These are phyloP conservation scores for Ophiodon elongatus DNA, from an alignment of 2,113 vertebrate genomes.

Conservation along the genomic window DNA sequence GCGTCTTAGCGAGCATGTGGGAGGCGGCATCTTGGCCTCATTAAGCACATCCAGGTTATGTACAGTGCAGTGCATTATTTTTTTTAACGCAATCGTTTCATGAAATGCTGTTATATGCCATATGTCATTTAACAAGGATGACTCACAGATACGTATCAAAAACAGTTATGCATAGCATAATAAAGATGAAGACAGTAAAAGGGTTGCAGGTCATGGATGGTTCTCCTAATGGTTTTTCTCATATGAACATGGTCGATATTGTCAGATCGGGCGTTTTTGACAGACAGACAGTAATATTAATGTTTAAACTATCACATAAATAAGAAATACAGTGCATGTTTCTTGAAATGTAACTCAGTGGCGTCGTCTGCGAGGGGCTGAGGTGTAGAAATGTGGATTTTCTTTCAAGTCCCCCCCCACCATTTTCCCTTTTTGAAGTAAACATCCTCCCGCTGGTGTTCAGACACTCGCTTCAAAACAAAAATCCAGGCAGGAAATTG, in stretches of 20 bases:
- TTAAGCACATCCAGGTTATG: conserved; percentile 65
- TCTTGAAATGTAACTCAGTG: neutral
- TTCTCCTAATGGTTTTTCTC: neutral
- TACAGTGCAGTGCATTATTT: conserved; percentile 40
- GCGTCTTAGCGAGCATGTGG: conserved; percentile 63
- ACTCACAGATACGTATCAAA: conserved; percentile 16
- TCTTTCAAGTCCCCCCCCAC: neutral
- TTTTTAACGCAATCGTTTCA: conserved; percentile 33
- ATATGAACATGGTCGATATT: neutral
- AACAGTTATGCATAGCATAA: neutral
- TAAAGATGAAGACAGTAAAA: conserved; percentile 8
- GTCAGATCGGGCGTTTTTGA: neutral
- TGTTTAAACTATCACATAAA: neutral
- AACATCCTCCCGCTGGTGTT: conserved; percentile 33
- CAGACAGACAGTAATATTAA: neutral
- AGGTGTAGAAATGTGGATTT: conserved; percentile 14
- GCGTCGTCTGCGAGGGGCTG: conserved; percentile 2
- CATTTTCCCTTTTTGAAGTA: conserved; percentile 29
- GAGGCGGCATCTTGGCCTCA: conserved; percentile 69
- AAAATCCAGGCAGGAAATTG: conserved; percentile 34
- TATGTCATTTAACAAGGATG: conserved; percentile 53
- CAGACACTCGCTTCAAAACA: conserved; percentile 20
- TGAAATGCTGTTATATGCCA: conserved; percentile 24
- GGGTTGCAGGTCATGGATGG: neutral
- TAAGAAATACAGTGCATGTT: neutral